Conservation (phyloP, 2,113 vertebrate species). For the Upupa epops region DNA sequence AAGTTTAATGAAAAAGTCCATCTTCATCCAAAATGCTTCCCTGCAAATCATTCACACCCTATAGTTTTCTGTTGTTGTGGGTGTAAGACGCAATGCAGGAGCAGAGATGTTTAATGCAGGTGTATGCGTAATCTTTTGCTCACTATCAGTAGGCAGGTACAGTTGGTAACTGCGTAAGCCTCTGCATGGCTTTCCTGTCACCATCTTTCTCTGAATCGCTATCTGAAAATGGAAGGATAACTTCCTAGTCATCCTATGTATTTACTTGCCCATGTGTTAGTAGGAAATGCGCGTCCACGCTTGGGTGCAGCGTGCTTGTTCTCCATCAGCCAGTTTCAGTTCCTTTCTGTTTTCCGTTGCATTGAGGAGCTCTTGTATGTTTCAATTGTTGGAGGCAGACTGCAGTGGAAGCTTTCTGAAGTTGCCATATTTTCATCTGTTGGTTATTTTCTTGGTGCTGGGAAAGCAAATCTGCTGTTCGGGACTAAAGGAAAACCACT, state of each 20-base stretch:
- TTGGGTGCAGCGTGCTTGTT: neutral
- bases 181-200: neutral
- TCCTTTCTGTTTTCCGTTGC: neutral
- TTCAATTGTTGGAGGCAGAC: neutral
- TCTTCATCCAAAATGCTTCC: neutral
- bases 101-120: neutral
- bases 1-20: neutral
- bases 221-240: neutral
- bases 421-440: neutral
- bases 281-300: fast-evolving
- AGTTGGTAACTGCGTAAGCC: neutral
- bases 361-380: neutral
- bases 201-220: neutral
- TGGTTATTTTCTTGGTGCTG: neutral
- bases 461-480: neutral
- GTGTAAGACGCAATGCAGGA: neutral
- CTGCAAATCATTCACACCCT: neutral
- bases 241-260: neutral
- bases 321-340: neutral
- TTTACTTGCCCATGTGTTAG: neutral
- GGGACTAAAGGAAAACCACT: no score
- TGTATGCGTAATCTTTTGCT: neutral
- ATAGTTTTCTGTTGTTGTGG: neutral
- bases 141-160: neutral
- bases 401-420: neutral